Evolutionary conservation across 2,888 invertebrate genomes (phyloP), one percentile per base, ranked within the genome.

Genomic region (Ferrisia virgata): DNA sequence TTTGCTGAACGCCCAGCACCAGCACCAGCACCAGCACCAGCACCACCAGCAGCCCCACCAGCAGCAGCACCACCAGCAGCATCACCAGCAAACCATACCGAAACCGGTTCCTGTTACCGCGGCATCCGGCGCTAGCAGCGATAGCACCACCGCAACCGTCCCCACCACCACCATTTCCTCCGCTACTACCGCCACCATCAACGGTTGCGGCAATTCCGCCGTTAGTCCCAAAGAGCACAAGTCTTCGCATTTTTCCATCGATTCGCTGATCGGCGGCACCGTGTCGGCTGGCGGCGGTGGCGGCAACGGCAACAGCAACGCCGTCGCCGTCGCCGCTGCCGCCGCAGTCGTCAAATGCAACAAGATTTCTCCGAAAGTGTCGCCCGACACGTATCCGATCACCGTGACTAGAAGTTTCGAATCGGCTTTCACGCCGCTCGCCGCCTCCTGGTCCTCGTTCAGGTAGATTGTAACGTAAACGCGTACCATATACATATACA

Each of bases 401-500:
- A 40, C 83, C 15, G 82, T 85, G 2, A 88, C 89, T 31, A 88
- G 89, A 85, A 90, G 91, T 87, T 90, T 92, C 88, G 90, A 91
- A 53, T 91, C 92, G 5, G 94, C 94, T 9, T 94, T 94, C 88
- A 93, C 93, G 1, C 93, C 94, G 5, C 89, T 94, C 90, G 90
- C 85, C 90, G 90, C 85, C 25, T 85, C 85, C 39, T 85, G 86
- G 86, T 85, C 85, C 53, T n/a, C n/a, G n/a, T 85, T 85, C 79
- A 85, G 86, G 83, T 85, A 84, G 82, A 72, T 18, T 36, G 8
- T 8, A 22, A 58, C 25, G 58, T n/a, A 58, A n/a, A 53, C 58
- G 22, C 5, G 6, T 58, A 18, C 13, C 22, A 58, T 25, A 22
- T 58, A 58, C 58, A 2, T 22, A 22, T 58, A 22, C 58, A 4